A percentile compares a stretch with the other conserved stretches of the same genome.
phyloP scores from a whole-genome alignment of 2,797 vertebrate species.

The Tamandua tetradactyla region DNA sequence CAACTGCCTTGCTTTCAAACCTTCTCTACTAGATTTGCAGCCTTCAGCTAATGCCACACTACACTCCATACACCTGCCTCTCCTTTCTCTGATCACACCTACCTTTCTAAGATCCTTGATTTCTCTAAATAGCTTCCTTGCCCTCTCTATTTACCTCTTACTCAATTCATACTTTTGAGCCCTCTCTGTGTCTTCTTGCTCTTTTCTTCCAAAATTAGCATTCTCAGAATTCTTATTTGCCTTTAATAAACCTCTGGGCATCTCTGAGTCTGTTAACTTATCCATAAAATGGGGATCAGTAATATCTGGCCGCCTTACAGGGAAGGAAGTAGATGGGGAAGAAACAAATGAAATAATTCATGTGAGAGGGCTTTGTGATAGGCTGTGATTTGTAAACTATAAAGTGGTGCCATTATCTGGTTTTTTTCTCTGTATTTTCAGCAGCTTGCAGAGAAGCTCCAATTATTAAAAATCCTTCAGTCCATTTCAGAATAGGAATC shows the following conservation, averaged over 20 bases:
- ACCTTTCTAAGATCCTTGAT: not conserved
- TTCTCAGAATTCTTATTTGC: not conserved
- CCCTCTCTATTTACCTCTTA: not conserved
- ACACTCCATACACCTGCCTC: not conserved
- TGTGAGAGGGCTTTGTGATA: not conserved
- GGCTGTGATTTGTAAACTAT: not conserved
- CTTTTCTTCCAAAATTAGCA: not conserved
- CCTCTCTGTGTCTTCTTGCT: not conserved
- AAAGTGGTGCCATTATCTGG: not conserved
- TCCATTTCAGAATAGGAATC: not conserved
- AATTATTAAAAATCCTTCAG: not conserved
- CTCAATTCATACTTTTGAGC: not conserved
- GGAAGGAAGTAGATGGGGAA: not conserved
- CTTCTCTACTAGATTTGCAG: not conserved
- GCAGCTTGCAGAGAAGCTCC: constrained; percentile 3
- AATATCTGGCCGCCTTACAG: not conserved
- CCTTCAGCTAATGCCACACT: not conserved
- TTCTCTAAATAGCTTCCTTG: not conserved
- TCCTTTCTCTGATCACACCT: not conserved
- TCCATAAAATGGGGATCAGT: not conserved
- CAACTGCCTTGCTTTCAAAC: not conserved
- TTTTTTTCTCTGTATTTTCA: constrained; percentile 16
- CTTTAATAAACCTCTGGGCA: not conserved
- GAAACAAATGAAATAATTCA: not conserved
- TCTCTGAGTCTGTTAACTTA: not conserved